phyloP scores from a whole-genome alignment of 2,113 vertebrate genomes.

The Raja brachyura region DNA sequence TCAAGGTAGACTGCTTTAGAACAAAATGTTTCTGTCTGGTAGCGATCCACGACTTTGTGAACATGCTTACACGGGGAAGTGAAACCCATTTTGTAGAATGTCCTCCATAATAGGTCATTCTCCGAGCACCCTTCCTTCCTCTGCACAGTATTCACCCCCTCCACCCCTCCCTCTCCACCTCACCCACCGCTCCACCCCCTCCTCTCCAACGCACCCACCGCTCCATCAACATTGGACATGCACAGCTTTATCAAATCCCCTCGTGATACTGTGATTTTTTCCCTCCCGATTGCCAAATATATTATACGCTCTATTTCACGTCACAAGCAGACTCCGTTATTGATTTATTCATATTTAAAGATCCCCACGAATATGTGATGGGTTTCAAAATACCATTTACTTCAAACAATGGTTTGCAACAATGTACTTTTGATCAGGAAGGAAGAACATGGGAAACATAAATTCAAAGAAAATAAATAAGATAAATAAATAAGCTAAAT shows the following conservation, averaged over 20 bases:
- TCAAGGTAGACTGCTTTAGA: conserved; percentile 31
- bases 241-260: neutral
- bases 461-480: neutral
- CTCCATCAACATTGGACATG: neutral
- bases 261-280: neutral
- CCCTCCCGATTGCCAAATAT: neutral
- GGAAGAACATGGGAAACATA: neutral
- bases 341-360: neutral
- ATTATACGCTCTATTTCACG: neutral
- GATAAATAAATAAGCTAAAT: no score
- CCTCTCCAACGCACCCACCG: no score
- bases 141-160: neutral
- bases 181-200: no score
- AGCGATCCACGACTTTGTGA: conserved; percentile 26
- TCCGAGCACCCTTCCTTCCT: neutral
- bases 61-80: conserved; percentile 12
- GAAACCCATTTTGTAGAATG: neutral
- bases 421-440: neutral
- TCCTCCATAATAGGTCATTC: neutral
- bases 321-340: neutral
- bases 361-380: no score
- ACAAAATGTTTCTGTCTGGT: conserved; percentile 30
- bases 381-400: neutral
- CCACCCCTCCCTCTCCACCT: no score
- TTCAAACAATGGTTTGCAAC: neutral